These are phyloP conservation scores for Silurus asotus DNA, from an alignment of 2,113 vertebrate genomes.

Conservation along the genomic window DNA sequence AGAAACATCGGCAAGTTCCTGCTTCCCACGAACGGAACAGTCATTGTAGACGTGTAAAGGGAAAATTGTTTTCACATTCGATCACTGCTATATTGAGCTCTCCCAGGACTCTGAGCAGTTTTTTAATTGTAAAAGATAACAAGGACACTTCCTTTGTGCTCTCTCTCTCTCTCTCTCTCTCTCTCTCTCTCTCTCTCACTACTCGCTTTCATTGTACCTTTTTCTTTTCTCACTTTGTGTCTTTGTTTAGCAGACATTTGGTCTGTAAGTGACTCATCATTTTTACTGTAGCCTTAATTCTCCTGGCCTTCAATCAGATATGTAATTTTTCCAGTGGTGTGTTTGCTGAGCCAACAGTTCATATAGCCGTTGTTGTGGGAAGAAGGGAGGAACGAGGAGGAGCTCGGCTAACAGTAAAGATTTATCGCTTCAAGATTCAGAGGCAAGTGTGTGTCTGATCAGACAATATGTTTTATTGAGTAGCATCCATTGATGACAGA, in stretches of 20 bases:
- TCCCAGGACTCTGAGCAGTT: conserved; percentile 33
- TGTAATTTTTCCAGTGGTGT: neutral
- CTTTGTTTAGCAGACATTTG: conserved; percentile 36
- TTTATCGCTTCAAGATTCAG: conserved; percentile 33
- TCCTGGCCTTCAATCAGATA: neutral
- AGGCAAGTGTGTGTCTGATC: conserved; percentile 12
- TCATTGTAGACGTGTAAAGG: conserved; percentile 57
- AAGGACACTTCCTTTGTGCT: conserved; percentile 16
- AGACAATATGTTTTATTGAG: conserved; percentile 3
- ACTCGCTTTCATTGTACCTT: neutral
- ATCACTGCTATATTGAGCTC: conserved; percentile 45
- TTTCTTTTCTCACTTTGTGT: conserved; percentile 26
- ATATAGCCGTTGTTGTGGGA: conserved; percentile 2
- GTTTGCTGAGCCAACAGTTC: conserved; percentile 26
- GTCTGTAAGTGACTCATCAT: conserved; percentile 2
- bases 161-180: neutral
- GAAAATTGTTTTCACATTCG: conserved; percentile 57
- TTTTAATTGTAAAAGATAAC: conserved; percentile 57
- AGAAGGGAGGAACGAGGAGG: conserved; percentile 1
- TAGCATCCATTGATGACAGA: conserved; percentile 5
- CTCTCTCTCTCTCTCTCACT: neutral
- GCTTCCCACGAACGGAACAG: conserved; percentile 51
- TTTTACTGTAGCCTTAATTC: neutral
- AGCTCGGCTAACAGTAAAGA: conserved; percentile 13
- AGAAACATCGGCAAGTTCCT: conserved; percentile 25